Evolutionary conservation across 2,113 vertebrate species (phyloP).

Genomic region (Leucoraja erinaceus): DNA sequence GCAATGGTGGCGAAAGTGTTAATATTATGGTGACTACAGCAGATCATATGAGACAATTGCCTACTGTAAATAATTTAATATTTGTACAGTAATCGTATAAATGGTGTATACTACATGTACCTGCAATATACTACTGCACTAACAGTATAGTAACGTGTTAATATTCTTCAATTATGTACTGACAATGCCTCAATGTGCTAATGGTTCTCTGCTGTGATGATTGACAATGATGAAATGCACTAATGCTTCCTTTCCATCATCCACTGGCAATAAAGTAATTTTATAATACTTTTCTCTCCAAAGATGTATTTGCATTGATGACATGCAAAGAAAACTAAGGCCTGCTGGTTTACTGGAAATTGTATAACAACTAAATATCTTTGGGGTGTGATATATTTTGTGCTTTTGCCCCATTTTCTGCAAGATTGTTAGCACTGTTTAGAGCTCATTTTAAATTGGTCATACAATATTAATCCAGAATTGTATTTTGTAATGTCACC

Average conservation of each 20-base stretch:
- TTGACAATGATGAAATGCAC: slow-evolving; percentile 12
- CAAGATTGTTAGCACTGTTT: neutral
- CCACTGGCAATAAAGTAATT: slow-evolving; percentile 10
- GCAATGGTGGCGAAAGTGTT: neutral
- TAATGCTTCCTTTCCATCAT: slow-evolving; percentile 11
- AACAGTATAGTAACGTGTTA: neutral
- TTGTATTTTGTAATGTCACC: neutral
- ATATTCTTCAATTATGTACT: neutral
- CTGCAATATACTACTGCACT: neutral
- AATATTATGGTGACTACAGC: neutral
- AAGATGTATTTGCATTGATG: neutral
- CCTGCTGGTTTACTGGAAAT: neutral
- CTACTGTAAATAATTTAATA: neutral
- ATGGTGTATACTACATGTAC: neutral
- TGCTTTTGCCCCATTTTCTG: neutral
- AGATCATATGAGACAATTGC: neutral
- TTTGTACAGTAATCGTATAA: neutral
- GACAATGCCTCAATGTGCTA: neutral
- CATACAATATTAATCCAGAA: neutral
- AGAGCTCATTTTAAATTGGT: neutral
- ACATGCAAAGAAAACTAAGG: neutral
- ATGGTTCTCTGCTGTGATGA: neutral
- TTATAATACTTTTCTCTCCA: neutral
- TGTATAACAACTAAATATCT: slow-evolving; percentile 10
- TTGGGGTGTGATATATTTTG: neutral